Conservation (phyloP, 1,140 invertebrate genomes). For the Neodiprion lecontei region DNA sequence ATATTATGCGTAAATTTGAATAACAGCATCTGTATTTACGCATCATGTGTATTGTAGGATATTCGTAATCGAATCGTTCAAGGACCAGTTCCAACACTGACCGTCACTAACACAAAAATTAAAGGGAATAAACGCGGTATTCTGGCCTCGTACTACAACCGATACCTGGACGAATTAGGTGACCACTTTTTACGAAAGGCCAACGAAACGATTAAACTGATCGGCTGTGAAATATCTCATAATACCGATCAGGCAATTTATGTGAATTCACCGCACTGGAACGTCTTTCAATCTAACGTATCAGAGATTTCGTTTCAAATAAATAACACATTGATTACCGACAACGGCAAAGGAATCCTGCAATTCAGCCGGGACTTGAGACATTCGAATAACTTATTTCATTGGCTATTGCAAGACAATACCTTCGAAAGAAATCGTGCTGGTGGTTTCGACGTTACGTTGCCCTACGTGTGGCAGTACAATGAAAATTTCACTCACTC, state of each 20-base stretch:
- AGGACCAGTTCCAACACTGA: constrained; percentile 78
- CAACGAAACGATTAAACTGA: constrained; percentile 84
- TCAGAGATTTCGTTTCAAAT: constrained; percentile 86
- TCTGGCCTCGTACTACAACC: constrained; percentile 87
- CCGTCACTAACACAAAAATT: constrained; percentile 75
- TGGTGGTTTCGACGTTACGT: constrained; percentile 82
- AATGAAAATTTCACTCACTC: constrained; percentile 94
- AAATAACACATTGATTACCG: constrained; percentile 81
- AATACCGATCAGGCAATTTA: constrained; percentile 83
- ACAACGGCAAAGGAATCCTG: constrained; percentile 84
- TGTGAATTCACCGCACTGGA: constrained; percentile 84
- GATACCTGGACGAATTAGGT: constrained; percentile 81
- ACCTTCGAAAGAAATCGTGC: constrained; percentile 83
- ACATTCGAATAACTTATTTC: constrained; percentile 92
- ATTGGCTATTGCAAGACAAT: constrained; percentile 90
- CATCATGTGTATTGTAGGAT: constrained; percentile 62
- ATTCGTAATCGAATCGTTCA: constrained; percentile 73
- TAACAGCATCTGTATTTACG: too few relatives aligned
- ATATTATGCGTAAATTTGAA: too few relatives aligned
- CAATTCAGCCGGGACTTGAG: constrained; percentile 90
- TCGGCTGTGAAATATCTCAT: constrained; percentile 81
- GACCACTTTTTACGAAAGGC: constrained; percentile 86
- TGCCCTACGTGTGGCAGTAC: constrained; percentile 95
- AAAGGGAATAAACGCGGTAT: constrained; percentile 83
- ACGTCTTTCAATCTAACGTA: constrained; percentile 80